Conservation (phyloP, 92 coral and sea anemone genomes). For the Isaurus tuberculatus region DNA sequence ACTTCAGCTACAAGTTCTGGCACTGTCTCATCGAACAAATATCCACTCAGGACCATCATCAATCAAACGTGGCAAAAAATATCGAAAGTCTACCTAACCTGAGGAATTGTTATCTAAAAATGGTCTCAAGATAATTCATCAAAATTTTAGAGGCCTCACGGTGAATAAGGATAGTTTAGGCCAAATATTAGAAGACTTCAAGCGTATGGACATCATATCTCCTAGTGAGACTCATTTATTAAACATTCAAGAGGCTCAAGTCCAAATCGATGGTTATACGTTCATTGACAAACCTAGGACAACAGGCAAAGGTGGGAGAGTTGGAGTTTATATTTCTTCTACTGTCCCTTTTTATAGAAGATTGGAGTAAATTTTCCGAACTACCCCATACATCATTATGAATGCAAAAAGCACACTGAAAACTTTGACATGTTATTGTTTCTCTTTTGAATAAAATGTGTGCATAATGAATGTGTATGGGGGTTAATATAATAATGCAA, state of each 20-base stretch:
- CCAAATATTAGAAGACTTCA: background rate
- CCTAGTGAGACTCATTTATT: too few species aligned
- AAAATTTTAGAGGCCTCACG: background rate
- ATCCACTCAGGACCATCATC: constrained; percentile 1
- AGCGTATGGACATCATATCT: background rate
- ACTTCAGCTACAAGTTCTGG: background rate
- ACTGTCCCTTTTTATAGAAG: constrained; percentile 29
- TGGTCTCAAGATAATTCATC: background rate
- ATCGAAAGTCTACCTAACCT: background rate
- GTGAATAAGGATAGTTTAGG: background rate
- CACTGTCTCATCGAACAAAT: background rate
- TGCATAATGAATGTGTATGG: too few species aligned
- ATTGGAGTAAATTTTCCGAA: constrained; percentile 47
- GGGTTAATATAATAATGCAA: too few species aligned
- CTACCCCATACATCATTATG: constrained; percentile 48
- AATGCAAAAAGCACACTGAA: too few species aligned
- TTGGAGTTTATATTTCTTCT: constrained; percentile 40
- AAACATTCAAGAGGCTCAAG: background rate
- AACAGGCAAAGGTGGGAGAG: constrained; percentile 46
- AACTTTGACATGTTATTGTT: too few species aligned
- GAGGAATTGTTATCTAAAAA: background rate
- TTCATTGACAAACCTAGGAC: constrained; percentile 45
- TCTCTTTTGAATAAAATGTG: too few species aligned
- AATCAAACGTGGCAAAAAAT: background rate
- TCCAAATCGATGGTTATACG: constrained; percentile 20